Percentiles rank a stretch among this genome's conserved stretches.
Conservation (phyloP, 2,888 invertebrate species). For the Platerodrilus igneus region DNA sequence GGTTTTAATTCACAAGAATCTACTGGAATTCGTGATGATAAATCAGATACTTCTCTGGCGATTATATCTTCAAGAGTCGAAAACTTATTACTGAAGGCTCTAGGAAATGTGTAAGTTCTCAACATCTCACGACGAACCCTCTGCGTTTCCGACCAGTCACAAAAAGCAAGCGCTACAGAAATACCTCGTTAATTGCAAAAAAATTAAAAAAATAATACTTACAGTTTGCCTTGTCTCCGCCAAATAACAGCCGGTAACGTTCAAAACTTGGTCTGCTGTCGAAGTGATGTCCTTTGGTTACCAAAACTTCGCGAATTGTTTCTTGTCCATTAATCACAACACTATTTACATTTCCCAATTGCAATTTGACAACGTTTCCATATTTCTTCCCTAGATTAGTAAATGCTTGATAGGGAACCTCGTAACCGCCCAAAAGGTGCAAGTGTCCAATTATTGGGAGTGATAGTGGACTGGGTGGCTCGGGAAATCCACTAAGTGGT, state of each 20-base stretch:
- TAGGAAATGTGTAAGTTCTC: slow-evolving; percentile 55
- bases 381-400: slow-evolving; percentile 50
- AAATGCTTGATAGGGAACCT: slow-evolving; percentile 59
- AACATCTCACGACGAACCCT: slow-evolving; percentile 58
- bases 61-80: slow-evolving; percentile 52
- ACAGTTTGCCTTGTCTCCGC: slow-evolving; percentile 64
- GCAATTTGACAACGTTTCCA: slow-evolving; percentile 54
- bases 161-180: slow-evolving; percentile 61
- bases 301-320: slow-evolving; percentile 56
- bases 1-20: slow-evolving; percentile 45
- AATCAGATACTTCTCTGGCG: slow-evolving; percentile 41
- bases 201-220: slow-evolving; percentile 50
- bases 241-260: slow-evolving; percentile 59
- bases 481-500: slow-evolving; percentile 28
- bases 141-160: slow-evolving; percentile 63
- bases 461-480: slow-evolving; percentile 53
- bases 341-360: slow-evolving; percentile 54
- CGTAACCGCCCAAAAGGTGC: slow-evolving; percentile 53
- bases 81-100: slow-evolving; percentile 53
- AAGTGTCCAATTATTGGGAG: slow-evolving; percentile 57
- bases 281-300: slow-evolving; percentile 57
- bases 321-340: slow-evolving; percentile 57
- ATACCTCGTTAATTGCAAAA: slow-evolving; percentile 12
- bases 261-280: slow-evolving; percentile 61
- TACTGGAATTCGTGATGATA: slow-evolving; percentile 38